phyloP scores from a whole-genome alignment of 1,140 invertebrate species.

The Stegodyphus dumicola region DNA sequence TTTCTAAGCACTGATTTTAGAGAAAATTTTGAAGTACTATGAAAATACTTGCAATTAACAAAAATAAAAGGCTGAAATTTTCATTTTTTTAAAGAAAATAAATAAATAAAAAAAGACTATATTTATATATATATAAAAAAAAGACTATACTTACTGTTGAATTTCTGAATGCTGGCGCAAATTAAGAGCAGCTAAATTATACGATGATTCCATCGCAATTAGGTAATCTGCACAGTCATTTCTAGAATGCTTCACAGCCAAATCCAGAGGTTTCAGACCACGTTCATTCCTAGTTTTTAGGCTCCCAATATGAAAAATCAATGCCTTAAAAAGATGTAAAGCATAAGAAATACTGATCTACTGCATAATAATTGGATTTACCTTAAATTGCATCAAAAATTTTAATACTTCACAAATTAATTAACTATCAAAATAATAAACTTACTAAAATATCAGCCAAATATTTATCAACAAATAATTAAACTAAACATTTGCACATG shows the following conservation, averaged over 20 bases:
- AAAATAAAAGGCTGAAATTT: too few relatives aligned
- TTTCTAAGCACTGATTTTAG: too few relatives aligned
- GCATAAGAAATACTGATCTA: neutral
- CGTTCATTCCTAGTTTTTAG: slow-evolving; percentile 54
- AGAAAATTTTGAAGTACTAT: too few relatives aligned
- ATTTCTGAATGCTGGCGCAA: slow-evolving; percentile 42
- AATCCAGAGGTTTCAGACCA: slow-evolving; percentile 54
- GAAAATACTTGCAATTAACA: too few relatives aligned
- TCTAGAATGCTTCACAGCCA: slow-evolving; percentile 47
- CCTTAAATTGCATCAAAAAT: neutral
- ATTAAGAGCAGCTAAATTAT: slow-evolving; percentile 53
- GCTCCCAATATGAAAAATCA: slow-evolving; percentile 47
- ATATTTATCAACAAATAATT: too few relatives aligned
- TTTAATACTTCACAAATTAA: neutral
- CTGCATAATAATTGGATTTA: too few relatives aligned
- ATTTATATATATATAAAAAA: too few relatives aligned
- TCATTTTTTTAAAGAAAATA: too few relatives aligned
- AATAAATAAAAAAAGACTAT: too few relatives aligned
- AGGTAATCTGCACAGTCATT: slow-evolving; percentile 56
- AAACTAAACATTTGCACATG: too few relatives aligned
- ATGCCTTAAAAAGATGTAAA: slow-evolving; percentile 27
- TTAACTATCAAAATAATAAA: neutral
- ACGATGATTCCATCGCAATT: slow-evolving; percentile 46
- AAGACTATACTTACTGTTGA: slow-evolving; percentile 58
- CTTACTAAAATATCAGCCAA: neutral